Evolutionary conservation across 2,888 invertebrate species (phyloP), one percentile per base, ranked within the genome.

Genomic region (Aelia acuminata): DNA sequence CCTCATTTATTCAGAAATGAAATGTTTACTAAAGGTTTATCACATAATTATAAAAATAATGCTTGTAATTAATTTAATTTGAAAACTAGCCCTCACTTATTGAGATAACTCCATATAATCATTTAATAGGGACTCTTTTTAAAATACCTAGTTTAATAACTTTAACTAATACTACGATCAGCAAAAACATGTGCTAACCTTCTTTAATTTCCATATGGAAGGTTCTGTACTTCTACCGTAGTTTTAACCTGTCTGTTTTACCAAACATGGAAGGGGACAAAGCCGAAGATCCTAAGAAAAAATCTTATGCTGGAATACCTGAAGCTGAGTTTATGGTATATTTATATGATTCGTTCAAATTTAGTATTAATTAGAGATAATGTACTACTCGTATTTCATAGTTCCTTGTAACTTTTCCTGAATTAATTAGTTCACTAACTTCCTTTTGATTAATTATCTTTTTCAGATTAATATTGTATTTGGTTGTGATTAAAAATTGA

Each of bases 271-370:
- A 86, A 63, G 86, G 86, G 26, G 86, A 86, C 20, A 75, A 75
- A 75, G 39, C 39, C 26, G 50, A 53, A 43, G 89, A 88, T 49
- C 88, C 63, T 50, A 92, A 93, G 75, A 94, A 94, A 92, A 94
- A 94, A 91, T 95, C 96, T 0, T 96, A 95, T 92, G 96, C 96
- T 87, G 97, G 97, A 90, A 97, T 97, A 91, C 97, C 97, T 84
- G 96, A 97, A 93, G 97, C 97, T 70, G 94, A 95, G 91, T 97
- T 97, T 94, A 95, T 97, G 91, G 97, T 97, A 94, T 94, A 95
- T 43, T 49, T 86, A 47, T 39, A 35, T 43, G 39, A 43, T 39
- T n/a, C 1, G 10, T 80, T 80, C 20, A 15, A 43, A 80, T 80
- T 75, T 39, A 22, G 8, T 75, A n/a, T 8, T 57, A 57, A 11